Evolutionary conservation across 2,888 invertebrate species (phyloP), one percentile per base, ranked within the genome.

Genomic region (Balanococcus diminutus): DNA sequence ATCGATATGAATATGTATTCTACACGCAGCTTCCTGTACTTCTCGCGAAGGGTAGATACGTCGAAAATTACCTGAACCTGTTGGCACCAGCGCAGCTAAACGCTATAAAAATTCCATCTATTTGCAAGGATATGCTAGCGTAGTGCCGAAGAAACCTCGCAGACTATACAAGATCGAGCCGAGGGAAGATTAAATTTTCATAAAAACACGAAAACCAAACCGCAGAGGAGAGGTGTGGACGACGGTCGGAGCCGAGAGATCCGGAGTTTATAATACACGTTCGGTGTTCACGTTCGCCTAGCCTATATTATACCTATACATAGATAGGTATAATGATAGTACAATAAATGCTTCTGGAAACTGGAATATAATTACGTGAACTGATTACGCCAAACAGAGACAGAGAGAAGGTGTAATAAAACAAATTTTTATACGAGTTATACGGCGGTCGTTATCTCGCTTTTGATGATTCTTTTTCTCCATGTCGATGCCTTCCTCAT

Each of bases 341-440:
- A 79, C 75, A 79, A 79, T 79, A 79, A 79, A 79, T 79, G 75
- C 75, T 79, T 79, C 75, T 79, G 75, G 75, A 79, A 79, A 79
- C 75, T 79, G 36, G 75, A 79, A 79, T 36, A 79, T 79, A 79
- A 79, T 79, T 79, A 79, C 75, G 32, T 36, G 75, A 36, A 36
- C 75, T 79, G 75, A 79, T 79, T 79, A 79, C 36, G 36, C 75
- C 36, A 67, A 67, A 67, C 14, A 67, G 67, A 67, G 28, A 28
- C 67, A 31, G 28, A 31, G 67, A 79, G 75, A 36, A 79, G 75
- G 75, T 79, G 75, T 79, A 79, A 79, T 79, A 79, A 79, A 79
- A 79, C 75, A 36, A 79, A 79, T 79, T 79, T 79, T 79, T 79
- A 79, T 79, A 79, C 36, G 32, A 79, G 36, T 36, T 67, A 28